Evolutionary conservation across 2,113 vertebrate species (phyloP).

Genomic region (Struthio camelus): DNA sequence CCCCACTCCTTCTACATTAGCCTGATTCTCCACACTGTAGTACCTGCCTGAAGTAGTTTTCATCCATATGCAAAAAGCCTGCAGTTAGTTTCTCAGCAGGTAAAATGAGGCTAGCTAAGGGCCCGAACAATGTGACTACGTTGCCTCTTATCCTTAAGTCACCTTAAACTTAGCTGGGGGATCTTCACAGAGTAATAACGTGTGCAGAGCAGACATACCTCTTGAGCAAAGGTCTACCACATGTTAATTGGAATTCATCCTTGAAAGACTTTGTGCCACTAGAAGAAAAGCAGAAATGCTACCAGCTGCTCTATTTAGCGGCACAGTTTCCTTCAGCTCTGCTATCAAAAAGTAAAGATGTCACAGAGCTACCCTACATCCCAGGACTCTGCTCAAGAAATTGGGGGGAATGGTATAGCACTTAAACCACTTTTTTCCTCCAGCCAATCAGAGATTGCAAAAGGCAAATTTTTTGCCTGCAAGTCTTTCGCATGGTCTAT

Average conservation of each 20-base stretch:
- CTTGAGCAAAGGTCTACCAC: neutral
- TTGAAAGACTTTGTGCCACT: neutral
- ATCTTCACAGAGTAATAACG: neutral
- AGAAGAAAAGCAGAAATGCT: too few species aligned
- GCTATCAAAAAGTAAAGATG: neutral
- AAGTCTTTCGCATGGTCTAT: neutral
- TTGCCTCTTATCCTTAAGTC: neutral
- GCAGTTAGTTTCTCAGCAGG: neutral
- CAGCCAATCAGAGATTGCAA: neutral
- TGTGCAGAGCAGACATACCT: neutral
- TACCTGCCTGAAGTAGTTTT: neutral
- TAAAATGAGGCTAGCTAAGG: neutral
- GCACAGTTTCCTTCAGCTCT: neutral
- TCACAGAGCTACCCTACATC: neutral
- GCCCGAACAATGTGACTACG: neutral
- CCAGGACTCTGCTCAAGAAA: neutral
- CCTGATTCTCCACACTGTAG: neutral
- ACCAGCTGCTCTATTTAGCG: neutral
- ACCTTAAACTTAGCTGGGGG: neutral
- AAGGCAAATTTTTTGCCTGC: neutral
- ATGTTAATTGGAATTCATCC: neutral
- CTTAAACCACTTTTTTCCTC: neutral
- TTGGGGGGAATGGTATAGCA: neutral
- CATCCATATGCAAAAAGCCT: neutral
- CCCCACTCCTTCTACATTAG: neutral